These are phyloP conservation scores for Odocoileus hemionus DNA, from an alignment of 2,113 vertebrate genomes.

Conservation along the genomic window DNA sequence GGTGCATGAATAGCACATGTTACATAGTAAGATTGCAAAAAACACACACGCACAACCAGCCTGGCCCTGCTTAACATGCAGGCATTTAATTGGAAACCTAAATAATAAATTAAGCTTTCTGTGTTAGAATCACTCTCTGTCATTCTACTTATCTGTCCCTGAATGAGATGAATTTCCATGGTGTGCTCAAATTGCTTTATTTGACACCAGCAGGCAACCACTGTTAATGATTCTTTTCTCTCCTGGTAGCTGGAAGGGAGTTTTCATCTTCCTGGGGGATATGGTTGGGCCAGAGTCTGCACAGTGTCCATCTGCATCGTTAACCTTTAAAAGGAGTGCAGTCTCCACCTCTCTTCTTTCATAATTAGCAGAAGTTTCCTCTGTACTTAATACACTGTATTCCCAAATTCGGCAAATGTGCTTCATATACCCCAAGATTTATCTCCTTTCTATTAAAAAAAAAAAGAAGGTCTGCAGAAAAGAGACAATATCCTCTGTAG, in stretches of 20 bases:
- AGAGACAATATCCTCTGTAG: neutral
- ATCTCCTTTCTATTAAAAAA: neutral
- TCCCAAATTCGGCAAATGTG: neutral
- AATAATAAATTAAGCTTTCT: slow-evolving; percentile 52
- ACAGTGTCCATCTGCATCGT: neutral
- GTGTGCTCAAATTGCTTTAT: neutral
- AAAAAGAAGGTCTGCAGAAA: neutral
- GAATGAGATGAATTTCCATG: slow-evolving; percentile 42
- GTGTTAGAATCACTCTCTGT: slow-evolving; percentile 32
- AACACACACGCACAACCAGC: neutral
- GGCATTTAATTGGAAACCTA: slow-evolving; percentile 56
- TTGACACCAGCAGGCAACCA: neutral
- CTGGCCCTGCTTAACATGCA: slow-evolving; percentile 44
- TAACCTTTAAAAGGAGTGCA: neutral
- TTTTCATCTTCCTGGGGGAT: neutral
- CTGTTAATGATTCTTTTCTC: neutral
- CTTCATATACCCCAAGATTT: neutral
- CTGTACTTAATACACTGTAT: neutral
- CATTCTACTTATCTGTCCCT: slow-evolving; percentile 31
- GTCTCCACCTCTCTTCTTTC: neutral
- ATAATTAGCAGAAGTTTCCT: neutral
- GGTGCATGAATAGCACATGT: neutral
- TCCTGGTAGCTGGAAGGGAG: neutral
- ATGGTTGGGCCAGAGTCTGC: neutral
- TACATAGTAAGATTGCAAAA: neutral